Percentiles rank a stretch among this genome's conserved stretches.
Conservation (phyloP, 2,888 invertebrate genomes). For the Tachina fera region DNA sequence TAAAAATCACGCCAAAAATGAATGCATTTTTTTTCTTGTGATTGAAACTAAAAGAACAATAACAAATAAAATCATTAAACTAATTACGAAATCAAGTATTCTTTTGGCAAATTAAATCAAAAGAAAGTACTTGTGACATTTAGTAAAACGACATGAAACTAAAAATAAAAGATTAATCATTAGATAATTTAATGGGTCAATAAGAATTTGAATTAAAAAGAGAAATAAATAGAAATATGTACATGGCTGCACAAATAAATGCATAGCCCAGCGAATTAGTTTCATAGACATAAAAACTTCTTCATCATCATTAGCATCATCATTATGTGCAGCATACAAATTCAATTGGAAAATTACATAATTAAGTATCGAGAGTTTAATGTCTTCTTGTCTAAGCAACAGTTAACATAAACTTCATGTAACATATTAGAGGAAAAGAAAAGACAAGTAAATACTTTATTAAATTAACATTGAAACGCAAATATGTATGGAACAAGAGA, state of each 20-base stretch:
- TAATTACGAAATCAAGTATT: conserved; percentile 43
- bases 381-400: conserved; percentile 50
- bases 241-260: too few species aligned
- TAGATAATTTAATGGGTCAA: conserved; percentile 60
- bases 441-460: background rate
- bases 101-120: conserved; percentile 41
- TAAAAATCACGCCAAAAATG: conserved; percentile 15
- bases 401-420: conserved; percentile 17
- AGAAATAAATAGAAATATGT: conserved; percentile 29
- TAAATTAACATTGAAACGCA: conserved; percentile 45
- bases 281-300: background rate
- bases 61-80: conserved; percentile 14
- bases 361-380: conserved; percentile 36
- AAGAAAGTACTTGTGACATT: conserved; percentile 57
- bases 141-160: conserved; percentile 38
- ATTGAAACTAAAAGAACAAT: background rate
- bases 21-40: conserved; percentile 19
- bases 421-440: background rate
- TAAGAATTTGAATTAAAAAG: conserved; percentile 23
- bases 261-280: background rate
- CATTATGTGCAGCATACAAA: background rate
- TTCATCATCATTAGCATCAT: background rate
- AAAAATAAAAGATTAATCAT: conserved; percentile 58
- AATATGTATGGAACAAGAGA: conserved; percentile 15
- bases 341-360: conserved; percentile 19